phyloP scores from a whole-genome alignment of 35 echinoderm and acorn worm species.

The Ophiothrix spiculata region DNA sequence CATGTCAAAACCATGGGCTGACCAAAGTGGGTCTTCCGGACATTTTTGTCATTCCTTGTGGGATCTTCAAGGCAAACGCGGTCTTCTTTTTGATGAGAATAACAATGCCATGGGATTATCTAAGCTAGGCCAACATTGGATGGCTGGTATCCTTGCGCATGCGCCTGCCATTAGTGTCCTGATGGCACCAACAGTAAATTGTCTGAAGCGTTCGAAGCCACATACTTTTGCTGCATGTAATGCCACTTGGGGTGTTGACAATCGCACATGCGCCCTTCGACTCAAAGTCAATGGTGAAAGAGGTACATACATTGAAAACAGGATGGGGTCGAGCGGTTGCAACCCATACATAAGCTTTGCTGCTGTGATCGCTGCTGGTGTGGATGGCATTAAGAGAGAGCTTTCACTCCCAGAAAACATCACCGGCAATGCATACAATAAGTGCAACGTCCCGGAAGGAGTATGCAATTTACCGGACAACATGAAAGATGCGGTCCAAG shows the following conservation, averaged over 20 bases:
- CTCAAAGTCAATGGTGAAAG: conserved; percentile 41
- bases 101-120: conserved; percentile 24
- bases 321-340: conserved; percentile 60
- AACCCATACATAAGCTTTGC: conserved; percentile 83
- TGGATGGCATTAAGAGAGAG: conserved; percentile 62
- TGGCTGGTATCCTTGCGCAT: conserved; percentile 69
- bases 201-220: conserved; percentile 30
- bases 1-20: conserved; percentile 61
- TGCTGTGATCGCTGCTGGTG: conserved; percentile 72
- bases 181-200: conserved; percentile 62
- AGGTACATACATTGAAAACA: conserved; percentile 73
- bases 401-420: conserved; percentile 36
- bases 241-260: conserved; percentile 72
- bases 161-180: conserved; percentile 46
- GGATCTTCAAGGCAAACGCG: conserved; percentile 27
- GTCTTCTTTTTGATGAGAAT: conserved; percentile 26
- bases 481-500: conserved; percentile 61
- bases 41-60: conserved; percentile 83
- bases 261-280: conserved; percentile 64
- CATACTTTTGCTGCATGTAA: conserved; percentile 23
- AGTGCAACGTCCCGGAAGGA: conserved; percentile 14
- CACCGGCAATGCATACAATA: conserved; percentile 46
- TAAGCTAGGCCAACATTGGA: conserved; percentile 59
- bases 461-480: conserved; percentile 35
- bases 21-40: conserved; percentile 41